phyloP scores from a whole-genome alignment of 2,888 invertebrate genomes.

The Apeira syringaria region DNA sequence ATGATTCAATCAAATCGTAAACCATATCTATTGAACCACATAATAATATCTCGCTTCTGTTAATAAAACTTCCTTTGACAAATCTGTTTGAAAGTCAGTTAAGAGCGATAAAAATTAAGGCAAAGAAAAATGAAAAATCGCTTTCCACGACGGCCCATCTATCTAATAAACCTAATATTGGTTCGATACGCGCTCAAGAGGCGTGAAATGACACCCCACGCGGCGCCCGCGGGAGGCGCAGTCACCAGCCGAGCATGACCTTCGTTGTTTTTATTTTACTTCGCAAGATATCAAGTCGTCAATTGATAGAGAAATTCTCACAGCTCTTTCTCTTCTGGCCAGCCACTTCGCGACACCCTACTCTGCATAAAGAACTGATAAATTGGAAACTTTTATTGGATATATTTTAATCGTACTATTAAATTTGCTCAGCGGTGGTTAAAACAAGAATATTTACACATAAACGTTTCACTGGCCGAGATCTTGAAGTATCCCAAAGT shows the following conservation, averaged over 20 bases:
- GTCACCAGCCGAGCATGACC: slow-evolving; percentile 52
- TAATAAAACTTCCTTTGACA: slow-evolving; percentile 32
- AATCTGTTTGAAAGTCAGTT: slow-evolving; percentile 37
- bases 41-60: background rate
- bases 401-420: slow-evolving; percentile 30
- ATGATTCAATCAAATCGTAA: too few species aligned
- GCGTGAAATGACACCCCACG: slow-evolving; percentile 73
- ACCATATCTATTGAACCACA: background rate
- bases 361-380: slow-evolving; percentile 52
- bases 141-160: slow-evolving; percentile 67
- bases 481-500: slow-evolving; percentile 22
- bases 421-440: slow-evolving; percentile 14
- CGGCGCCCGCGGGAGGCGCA: slow-evolving; percentile 42
- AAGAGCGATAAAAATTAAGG: slow-evolving; percentile 52
- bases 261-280: slow-evolving; percentile 48
- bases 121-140: slow-evolving; percentile 64
- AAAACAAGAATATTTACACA: slow-evolving; percentile 12
- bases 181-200: slow-evolving; percentile 79
- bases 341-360: slow-evolving; percentile 30
- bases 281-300: slow-evolving; percentile 19
- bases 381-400: slow-evolving; percentile 46
- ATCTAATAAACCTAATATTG: slow-evolving; percentile 82
- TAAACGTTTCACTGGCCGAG: slow-evolving; percentile 19
- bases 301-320: slow-evolving; percentile 28
- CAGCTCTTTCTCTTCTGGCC: slow-evolving; percentile 37